Evolutionary conservation across 2,113 vertebrate genomes (phyloP), one percentile per base, ranked within the genome.

Genomic region (Rousettus leschenaultii): DNA sequence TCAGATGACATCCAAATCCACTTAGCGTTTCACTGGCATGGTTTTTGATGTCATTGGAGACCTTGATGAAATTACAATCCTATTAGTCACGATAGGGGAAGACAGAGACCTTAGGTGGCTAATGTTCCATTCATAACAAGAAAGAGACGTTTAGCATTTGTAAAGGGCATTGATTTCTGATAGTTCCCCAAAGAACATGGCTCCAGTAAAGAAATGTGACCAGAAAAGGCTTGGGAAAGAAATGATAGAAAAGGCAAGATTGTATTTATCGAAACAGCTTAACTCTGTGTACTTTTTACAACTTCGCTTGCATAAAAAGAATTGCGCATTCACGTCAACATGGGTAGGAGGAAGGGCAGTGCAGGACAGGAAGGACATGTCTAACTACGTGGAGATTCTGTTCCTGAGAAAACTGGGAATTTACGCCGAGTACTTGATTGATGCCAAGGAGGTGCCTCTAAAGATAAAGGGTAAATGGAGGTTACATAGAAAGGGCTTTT

Each of bases 401-500:
- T 80, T 61, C 73, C 33, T 91, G 90, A 97, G 95, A 98, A 97
- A 97, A 75, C 16, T 30, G 24, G 92, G 79, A 68, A 84, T 96
- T 95, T 96, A 86, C 89, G 95, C 86, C 77, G 30, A 0, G 3
- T 63, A 85, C 89, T 70, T 51, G 96, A 97, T 86, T 97, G 91
- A 98, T 35, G 51, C 97, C 95, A 97, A 98, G 68, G 77, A 97
- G 77, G 21, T 70, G 91, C 65, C 98, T 97, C 86, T 93, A 96
- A 93, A 97, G 79, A 97, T 78, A 97, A 98, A 97, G 97, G 98
- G 97, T 98, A 98, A 98, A 93, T 79, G 91, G 97, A 98, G 96
- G 98, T 98, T 98, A 98, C 89, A 38, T 88, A 94, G 96, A 97
- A 98, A 97, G 84, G 63, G 53, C 92, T 98, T 98, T 98, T 97